These are phyloP conservation scores for Megaceryle alcyon DNA, from an alignment of 2,797 vertebrate species.

Conservation along the genomic window DNA sequence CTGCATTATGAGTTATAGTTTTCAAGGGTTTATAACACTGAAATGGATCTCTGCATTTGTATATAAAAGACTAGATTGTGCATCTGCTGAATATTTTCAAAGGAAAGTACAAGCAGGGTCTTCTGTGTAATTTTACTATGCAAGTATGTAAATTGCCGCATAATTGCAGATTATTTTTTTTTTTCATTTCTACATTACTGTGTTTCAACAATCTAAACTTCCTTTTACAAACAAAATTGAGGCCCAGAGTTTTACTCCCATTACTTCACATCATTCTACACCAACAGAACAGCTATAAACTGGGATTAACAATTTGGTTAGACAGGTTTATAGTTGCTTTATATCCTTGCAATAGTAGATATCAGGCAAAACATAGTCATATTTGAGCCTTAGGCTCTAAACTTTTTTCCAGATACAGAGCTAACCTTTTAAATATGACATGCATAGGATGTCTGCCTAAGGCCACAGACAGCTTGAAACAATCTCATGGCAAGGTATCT, in stretches of 20 bases:
- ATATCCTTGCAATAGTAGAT: neutral
- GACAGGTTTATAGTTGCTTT: conserved; percentile 31
- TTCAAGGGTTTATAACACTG: neutral
- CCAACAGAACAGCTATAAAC: neutral
- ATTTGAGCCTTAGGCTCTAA: conserved; percentile 20
- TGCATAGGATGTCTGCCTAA: neutral
- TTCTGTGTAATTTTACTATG: neutral
- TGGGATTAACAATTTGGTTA: neutral
- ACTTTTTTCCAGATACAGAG: conserved; percentile 4
- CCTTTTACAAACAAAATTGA: neutral
- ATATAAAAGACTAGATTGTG: neutral
- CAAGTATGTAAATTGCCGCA: neutral
- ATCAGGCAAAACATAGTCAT: conserved; percentile 36
- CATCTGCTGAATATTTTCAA: neutral
- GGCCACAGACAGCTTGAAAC: conserved; percentile 25
- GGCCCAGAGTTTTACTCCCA: neutral
- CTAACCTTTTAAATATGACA: conserved; percentile 44
- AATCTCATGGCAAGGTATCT: neutral
- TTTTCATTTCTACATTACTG: neutral
- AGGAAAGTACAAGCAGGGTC: neutral
- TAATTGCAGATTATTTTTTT: neutral
- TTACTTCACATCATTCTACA: neutral
- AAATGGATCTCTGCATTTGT: neutral
- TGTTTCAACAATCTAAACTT: neutral
- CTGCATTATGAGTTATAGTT: neutral